phyloP scores from a whole-genome alignment of 2,113 vertebrate genomes.

The Engystomops pustulosus region DNA sequence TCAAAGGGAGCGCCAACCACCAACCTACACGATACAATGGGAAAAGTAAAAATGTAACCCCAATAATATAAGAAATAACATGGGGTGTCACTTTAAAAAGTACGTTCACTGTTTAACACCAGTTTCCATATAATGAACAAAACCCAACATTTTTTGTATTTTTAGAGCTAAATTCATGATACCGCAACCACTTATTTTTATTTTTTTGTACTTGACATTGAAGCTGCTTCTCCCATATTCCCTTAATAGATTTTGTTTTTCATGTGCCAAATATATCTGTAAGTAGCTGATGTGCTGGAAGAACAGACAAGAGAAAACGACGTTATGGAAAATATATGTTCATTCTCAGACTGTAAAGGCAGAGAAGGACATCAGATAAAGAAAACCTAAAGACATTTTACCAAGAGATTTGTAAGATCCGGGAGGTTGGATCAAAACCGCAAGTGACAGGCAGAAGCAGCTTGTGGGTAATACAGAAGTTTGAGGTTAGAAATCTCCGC shows the following conservation, averaged over 20 bases:
- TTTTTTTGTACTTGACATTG: too few species aligned
- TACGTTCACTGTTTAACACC: too few species aligned
- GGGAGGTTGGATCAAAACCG: slow-evolving; percentile 12
- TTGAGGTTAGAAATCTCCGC: slow-evolving; percentile 23
- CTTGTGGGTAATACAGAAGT: slow-evolving; percentile 19
- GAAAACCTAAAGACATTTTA: background rate
- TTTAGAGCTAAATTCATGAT: too few species aligned
- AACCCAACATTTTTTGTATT: too few species aligned
- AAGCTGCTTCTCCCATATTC: background rate
- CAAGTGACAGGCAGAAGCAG: slow-evolving; percentile 15
- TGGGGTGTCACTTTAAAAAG: too few species aligned
- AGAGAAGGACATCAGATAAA: background rate
- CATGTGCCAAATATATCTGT: background rate
- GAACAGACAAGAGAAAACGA: background rate
- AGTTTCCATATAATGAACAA: too few species aligned
- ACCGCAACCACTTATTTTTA: too few species aligned
- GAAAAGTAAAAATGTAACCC: too few species aligned
- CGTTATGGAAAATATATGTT: background rate
- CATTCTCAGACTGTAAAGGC: background rate
- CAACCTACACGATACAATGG: slow-evolving; percentile 76
- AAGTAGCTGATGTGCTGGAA: background rate
- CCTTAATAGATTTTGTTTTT: background rate
- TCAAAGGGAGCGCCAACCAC: slow-evolving; percentile 94
- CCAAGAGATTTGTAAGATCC: background rate
- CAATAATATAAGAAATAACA: too few species aligned